Evolutionary conservation across 2,113 vertebrate genomes (phyloP).

Genomic region (Halichoeres trimaculatus): DNA sequence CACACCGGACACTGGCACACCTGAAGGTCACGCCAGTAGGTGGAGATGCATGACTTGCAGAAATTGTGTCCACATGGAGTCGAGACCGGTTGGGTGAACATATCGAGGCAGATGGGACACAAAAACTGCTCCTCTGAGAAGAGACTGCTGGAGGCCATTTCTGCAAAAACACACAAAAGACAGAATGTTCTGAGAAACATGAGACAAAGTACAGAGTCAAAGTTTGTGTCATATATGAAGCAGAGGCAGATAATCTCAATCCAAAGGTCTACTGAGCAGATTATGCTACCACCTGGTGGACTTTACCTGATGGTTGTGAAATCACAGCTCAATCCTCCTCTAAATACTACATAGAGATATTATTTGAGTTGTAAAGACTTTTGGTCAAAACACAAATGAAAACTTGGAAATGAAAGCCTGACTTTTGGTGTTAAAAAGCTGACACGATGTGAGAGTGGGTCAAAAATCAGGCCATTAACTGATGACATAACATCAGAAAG

Average conservation of each 20-base stretch:
- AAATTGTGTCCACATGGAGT: slow-evolving; percentile 77
- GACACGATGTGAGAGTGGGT: too few relatives aligned
- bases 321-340: too few relatives aligned
- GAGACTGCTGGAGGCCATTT: slow-evolving; percentile 64
- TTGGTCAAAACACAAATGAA: too few relatives aligned
- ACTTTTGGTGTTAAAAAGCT: too few relatives aligned
- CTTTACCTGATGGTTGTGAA: neutral
- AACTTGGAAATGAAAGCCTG: too few relatives aligned
- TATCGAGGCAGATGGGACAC: slow-evolving; percentile 70
- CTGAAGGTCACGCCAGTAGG: slow-evolving; percentile 37
- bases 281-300: neutral
- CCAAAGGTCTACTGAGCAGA: neutral
- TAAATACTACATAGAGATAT: too few relatives aligned
- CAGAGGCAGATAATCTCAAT: neutral
- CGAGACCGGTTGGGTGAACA: slow-evolving; percentile 63
- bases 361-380: too few relatives aligned
- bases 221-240: neutral
- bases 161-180: slow-evolving; percentile 25
- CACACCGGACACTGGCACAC: slow-evolving; percentile 58
- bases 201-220: neutral
- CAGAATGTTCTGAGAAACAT: too few relatives aligned
- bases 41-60: slow-evolving; percentile 63
- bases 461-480: too few relatives aligned
- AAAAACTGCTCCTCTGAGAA: slow-evolving; percentile 65
- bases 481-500: too few relatives aligned